Evolutionary conservation across 2,888 invertebrate genomes (phyloP).

Genomic region (Trisateles emortualis): DNA sequence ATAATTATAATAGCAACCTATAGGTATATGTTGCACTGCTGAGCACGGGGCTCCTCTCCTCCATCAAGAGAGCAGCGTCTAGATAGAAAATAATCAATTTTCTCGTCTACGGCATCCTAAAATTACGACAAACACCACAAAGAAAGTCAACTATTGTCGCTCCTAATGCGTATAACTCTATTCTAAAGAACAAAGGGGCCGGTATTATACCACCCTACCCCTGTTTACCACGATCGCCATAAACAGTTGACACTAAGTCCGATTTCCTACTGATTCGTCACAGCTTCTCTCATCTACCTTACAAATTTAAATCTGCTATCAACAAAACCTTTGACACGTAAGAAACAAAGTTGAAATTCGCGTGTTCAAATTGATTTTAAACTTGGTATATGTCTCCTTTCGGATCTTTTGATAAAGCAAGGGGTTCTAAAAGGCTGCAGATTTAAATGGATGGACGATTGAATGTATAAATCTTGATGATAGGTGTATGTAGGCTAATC

Average conservation of each 20-base stretch:
- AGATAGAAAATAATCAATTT: constrained; percentile 12
- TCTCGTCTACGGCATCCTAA: constrained; percentile 2
- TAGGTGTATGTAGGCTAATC: constrained; percentile 51
- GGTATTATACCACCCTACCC: constrained; percentile 47
- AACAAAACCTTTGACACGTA: constrained; percentile 27
- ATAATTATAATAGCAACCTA: neutral
- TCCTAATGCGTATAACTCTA: constrained; percentile 67
- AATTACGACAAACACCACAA: constrained; percentile 13
- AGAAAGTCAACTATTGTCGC: constrained; percentile 24
- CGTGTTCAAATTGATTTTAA: neutral
- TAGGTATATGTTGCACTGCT: no score
- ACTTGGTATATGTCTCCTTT: constrained; percentile 53
- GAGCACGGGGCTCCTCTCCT: no score
- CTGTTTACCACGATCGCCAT: constrained; percentile 56
- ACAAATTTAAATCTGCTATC: constrained; percentile 44
- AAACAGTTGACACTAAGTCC: constrained; percentile 85
- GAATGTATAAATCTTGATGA: constrained; percentile 54
- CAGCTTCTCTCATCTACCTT: constrained; percentile 71
- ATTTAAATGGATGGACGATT: constrained; percentile 55
- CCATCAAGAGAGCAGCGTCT: no score
- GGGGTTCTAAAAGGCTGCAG: constrained; percentile 38
- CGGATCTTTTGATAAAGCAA: constrained; percentile 66
- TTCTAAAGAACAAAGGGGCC: constrained; percentile 67
- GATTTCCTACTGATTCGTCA: constrained; percentile 78
- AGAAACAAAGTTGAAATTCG: constrained; percentile 48